phyloP scores from a whole-genome alignment of 2,113 vertebrate species.

The Chrysochloris asiatica region DNA sequence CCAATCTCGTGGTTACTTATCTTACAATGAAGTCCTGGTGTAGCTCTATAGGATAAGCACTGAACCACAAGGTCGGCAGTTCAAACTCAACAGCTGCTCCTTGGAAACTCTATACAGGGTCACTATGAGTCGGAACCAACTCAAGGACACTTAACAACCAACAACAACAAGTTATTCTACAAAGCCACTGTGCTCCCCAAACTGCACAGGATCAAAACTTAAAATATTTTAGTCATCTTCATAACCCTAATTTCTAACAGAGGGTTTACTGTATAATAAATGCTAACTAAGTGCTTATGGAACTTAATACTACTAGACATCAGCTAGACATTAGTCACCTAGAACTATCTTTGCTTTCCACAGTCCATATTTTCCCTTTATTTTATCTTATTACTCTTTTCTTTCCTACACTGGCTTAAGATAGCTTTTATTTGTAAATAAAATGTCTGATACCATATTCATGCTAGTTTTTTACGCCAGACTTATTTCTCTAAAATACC shows the following conservation, averaged over 20 bases:
- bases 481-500: neutral
- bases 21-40: no score
- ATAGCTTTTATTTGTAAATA: neutral
- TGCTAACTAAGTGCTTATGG: neutral
- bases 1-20: no score
- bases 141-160: no score
- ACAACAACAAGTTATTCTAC: no score
- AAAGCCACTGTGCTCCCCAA: no score
- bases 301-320: neutral
- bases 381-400: slow-evolving; percentile 5
- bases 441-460: neutral
- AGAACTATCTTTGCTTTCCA: slow-evolving; percentile 18
- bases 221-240: neutral
- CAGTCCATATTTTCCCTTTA: neutral
- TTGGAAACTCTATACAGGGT: no score
- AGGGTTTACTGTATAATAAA: neutral
- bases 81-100: no score
- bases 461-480: neutral
- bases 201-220: neutral
- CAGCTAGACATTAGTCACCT: neutral
- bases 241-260: neutral
- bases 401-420: neutral
- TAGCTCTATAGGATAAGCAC: no score
- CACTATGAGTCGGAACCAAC: no score
- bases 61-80: no score